These are phyloP conservation scores for Paramormyrops hopkinsi DNA, from an alignment of 2,797 vertebrate species.

Conservation along the genomic window DNA sequence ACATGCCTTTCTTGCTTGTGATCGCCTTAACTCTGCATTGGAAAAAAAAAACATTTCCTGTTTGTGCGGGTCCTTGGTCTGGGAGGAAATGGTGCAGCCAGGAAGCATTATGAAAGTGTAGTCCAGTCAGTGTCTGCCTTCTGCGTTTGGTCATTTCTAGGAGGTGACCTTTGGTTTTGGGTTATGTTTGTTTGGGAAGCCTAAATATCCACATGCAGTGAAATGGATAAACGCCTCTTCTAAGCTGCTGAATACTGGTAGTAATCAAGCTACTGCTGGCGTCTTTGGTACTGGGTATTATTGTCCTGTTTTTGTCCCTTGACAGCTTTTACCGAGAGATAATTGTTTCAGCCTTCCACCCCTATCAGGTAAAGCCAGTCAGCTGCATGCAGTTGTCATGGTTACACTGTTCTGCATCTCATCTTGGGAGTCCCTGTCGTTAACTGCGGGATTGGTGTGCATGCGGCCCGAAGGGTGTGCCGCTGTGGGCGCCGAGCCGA, in stretches of 20 bases:
- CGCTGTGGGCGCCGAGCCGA: neutral
- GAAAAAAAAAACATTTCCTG: conserved; percentile 23
- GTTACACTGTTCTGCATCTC: conserved; percentile 11
- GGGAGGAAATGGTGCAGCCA: conserved; percentile 14
- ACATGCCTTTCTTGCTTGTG: neutral
- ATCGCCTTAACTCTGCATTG: neutral
- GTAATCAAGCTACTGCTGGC: neutral
- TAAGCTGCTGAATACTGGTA: neutral
- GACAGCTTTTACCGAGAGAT: neutral
- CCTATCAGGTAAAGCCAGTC: conserved; percentile 1
- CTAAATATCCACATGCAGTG: neutral
- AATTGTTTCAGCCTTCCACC: neutral
- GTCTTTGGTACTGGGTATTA: neutral
- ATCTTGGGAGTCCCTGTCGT: neutral
- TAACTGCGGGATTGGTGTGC: neutral
- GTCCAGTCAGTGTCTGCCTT: neutral
- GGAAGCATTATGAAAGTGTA: neutral
- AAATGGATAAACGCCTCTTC: neutral
- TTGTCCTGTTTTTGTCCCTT: neutral
- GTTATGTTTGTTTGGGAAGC: neutral
- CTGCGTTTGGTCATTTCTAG: neutral
- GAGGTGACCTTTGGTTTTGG: neutral
- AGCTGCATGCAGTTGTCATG: conserved; percentile 13
- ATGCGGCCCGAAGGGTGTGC: neutral
- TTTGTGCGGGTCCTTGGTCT: conserved; percentile 10